phyloP scores from a whole-genome alignment of 2,888 invertebrate species.

The Eremobia ochroleuca region DNA sequence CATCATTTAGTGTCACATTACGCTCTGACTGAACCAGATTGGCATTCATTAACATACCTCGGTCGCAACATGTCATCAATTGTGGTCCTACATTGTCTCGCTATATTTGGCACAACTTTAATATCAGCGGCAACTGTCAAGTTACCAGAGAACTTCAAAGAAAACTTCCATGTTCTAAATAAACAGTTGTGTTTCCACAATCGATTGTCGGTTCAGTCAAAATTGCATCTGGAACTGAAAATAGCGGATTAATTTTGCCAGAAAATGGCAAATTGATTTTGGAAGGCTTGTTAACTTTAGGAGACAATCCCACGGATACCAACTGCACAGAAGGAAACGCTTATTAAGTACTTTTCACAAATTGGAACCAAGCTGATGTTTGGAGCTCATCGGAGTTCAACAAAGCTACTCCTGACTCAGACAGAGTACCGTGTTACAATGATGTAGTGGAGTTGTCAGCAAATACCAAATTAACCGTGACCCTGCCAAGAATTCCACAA shows the following conservation, averaged over 20 bases:
- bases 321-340: constrained; percentile 77
- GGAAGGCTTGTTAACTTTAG: constrained; percentile 79
- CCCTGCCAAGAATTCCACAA: constrained; percentile 77
- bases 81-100: constrained; percentile 41
- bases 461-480: constrained; percentile 75
- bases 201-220: constrained; percentile 75
- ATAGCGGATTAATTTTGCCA: constrained; percentile 83
- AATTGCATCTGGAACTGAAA: constrained; percentile 74
- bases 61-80: constrained; percentile 63
- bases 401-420: constrained; percentile 88
- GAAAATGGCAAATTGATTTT: constrained; percentile 82
- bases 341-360: too few species aligned
- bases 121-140: constrained; percentile 78
- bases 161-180: constrained; percentile 84
- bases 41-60: constrained; percentile 73
- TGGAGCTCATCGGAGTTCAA: constrained; percentile 86
- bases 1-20: constrained; percentile 82
- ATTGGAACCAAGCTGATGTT: constrained; percentile 84
- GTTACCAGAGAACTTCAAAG: constrained; percentile 80
- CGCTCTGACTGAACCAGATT: constrained; percentile 66
- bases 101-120: constrained; percentile 63
- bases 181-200: constrained; percentile 84
- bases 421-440: constrained; percentile 86
- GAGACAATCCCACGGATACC: constrained; percentile 73
- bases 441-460: constrained; percentile 84